Evolutionary conservation across 2,113 vertebrate species (phyloP), one percentile per base, ranked within the genome.

Genomic region (Cololabis saira): DNA sequence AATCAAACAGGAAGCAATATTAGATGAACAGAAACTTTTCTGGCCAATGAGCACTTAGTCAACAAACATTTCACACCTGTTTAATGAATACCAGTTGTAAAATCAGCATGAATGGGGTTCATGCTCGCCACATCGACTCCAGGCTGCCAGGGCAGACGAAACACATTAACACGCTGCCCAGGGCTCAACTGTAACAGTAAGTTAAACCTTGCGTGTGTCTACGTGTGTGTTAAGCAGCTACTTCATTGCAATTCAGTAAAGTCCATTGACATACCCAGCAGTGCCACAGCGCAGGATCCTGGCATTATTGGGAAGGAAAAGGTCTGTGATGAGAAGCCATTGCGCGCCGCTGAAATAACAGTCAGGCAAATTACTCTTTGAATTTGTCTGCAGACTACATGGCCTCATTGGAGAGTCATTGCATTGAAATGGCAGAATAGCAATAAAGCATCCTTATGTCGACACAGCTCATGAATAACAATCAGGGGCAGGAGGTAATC

Each of bases 391-490:
- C 61, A 67, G 87, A 83, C 87, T 83, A 69, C 77, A 50, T 71
- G 60, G 76, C 78, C 82, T 85, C 85, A 85, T 89, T 85, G 83
- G 67, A 59, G 64, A 87, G 67, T 84, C 77, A 80, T 81, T 87
- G 76, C 84, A 65, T 71, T 52, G 81, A 76, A 86, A 82, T 83
- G 85, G 68, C 75, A 71, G 72, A 74, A 78, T 51, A 71, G 85
- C 79, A 84, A 86, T 86, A 87, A 86, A 84, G 64, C 80, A 78
- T 81, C 68, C 30, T 70, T 66, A 55, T 27, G 59, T 66, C 11
- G 16, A 60, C 78, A 81, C 78, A 59, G 71, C 67, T 84, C 78
- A 87, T 89, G 87, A 86, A 90, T 90, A 85, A 67, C 80, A 89
- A 90, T 82, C 80, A 83, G 78, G 50, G 58, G 52, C 53, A 67